Base-by-base conservation (phyloP, 2,797 vertebrate species). In the Bucorvus abyssinicus region DNA sequence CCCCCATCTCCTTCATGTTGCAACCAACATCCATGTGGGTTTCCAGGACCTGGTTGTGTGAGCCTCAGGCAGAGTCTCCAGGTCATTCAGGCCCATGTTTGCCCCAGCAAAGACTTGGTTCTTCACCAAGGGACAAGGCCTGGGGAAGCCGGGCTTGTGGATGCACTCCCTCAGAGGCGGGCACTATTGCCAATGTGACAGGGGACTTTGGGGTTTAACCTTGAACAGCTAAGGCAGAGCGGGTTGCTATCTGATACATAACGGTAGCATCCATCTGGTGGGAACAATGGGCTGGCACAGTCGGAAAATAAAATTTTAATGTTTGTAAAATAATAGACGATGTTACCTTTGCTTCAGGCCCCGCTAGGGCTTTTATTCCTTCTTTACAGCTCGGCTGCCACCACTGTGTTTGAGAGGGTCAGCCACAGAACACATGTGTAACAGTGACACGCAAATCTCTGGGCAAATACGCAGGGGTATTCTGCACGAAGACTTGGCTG, bases 181-280 rank as follows among this genome's bases (percentile, higher is more conserved):
- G 45, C 42, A 9, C 60, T 81, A 65, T 9, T 71, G 50, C 65
- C 47, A 76, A 79, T 55, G 73, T 87, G 93, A 84, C 74, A 94
- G 14, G 8, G 36, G 21, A 44, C 67, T 74, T 60, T 70, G 38
- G 80, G 71, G 14, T 71, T 85, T 78, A 80, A 67, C 60, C 61
- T 93, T 93, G 82, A 89, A 44, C 61, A 65, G 32, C 61, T 24
- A 29, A 92, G 79, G 87, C 91, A 95, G 53, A 93, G 53, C 10
- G 6, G 34, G 32, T 90, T 94, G 76, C 61, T 82, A 93, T 89
- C 86, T 93, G 57, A 52, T 76, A 69, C 2, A 0, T 38, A 83
- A 78, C 3, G 1, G 63, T 55, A 59, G 36, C 11, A 24, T 59
- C 30, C 55, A 71, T 89, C 69, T 71, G 36, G 68, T 61, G 73